Conservation (phyloP, 2,113 vertebrate species). For the Gymnorhina tibicen region DNA sequence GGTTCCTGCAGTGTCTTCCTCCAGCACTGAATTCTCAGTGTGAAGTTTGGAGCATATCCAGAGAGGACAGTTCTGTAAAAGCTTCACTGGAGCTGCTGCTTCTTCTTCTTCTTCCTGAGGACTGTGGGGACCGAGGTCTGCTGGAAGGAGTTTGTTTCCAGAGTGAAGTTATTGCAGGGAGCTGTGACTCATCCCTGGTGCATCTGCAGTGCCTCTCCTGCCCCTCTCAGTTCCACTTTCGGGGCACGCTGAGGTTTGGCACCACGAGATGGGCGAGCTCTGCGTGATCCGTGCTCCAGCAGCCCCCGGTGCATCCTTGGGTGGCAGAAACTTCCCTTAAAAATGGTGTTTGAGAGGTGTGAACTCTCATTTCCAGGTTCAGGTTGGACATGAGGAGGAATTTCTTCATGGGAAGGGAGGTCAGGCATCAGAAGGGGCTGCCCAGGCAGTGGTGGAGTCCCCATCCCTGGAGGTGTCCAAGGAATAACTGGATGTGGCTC, state of each 20-base stretch:
- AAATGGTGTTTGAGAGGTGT: not conserved
- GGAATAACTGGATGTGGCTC: not conserved
- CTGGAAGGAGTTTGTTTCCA: not conserved
- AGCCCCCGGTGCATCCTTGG: not conserved
- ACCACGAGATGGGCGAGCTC: not conserved
- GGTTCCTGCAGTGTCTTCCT: not conserved
- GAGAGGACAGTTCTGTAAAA: not conserved
- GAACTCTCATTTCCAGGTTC: not conserved
- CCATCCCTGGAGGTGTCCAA: not conserved
- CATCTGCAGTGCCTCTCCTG: not conserved
- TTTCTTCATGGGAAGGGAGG: not conserved
- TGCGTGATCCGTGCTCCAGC: no score
- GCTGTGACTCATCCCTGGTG: not conserved
- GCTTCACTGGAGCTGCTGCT: not conserved
- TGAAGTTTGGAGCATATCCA: not conserved
- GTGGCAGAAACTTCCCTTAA: not conserved
- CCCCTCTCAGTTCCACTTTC: not conserved
- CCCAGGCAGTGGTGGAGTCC: not conserved
- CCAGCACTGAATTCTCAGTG: not conserved
- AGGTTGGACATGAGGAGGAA: not conserved
- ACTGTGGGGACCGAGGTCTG: not conserved
- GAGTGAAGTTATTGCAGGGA: not conserved
- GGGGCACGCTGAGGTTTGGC: not conserved
- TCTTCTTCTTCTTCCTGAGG: not conserved
- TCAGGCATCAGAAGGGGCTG: not conserved